phyloP scores from a whole-genome alignment of 1,140 invertebrate genomes.

The Bicyclus anynana region DNA sequence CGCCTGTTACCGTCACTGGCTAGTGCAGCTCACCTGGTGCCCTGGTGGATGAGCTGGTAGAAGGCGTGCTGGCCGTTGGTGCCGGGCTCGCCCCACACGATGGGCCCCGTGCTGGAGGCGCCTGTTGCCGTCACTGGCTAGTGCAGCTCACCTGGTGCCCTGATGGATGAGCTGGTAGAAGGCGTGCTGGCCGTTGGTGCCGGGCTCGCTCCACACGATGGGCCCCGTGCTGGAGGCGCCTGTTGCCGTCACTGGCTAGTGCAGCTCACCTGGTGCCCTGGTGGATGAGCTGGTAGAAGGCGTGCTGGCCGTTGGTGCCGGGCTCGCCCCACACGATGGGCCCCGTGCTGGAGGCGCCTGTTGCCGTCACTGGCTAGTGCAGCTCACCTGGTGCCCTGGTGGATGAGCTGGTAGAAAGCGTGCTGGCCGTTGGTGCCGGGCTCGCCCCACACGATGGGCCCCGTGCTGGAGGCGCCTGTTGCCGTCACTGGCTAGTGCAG shows the following conservation, averaged over 20 bases:
- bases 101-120: constrained; percentile 93
- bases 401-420: constrained; percentile 98
- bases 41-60: constrained; percentile 98
- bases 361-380: constrained; percentile 87
- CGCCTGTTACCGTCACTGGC: constrained; percentile 44
- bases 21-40: constrained; percentile 81
- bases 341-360: constrained; percentile 89
- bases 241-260: constrained; percentile 82
- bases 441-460: constrained; percentile 97
- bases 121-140: constrained; percentile 86
- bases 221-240: constrained; percentile 95
- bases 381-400: constrained; percentile 84
- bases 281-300: constrained; percentile 98
- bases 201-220: constrained; percentile 98
- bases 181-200: constrained; percentile 98
- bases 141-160: constrained; percentile 78
- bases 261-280: constrained; percentile 82
- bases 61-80: constrained; percentile 99
- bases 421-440: constrained; percentile 99
- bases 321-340: constrained; percentile 98
- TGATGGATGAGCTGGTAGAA: constrained; percentile 99
- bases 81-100: constrained; percentile 98
- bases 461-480: constrained; percentile 89
- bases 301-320: constrained; percentile 99
- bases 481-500: too few species aligned